Evolutionary conservation across 23 tunicate genomes (phyloP), one percentile per base, ranked within the genome.

Genomic region (Trididemnum miniatum): DNA sequence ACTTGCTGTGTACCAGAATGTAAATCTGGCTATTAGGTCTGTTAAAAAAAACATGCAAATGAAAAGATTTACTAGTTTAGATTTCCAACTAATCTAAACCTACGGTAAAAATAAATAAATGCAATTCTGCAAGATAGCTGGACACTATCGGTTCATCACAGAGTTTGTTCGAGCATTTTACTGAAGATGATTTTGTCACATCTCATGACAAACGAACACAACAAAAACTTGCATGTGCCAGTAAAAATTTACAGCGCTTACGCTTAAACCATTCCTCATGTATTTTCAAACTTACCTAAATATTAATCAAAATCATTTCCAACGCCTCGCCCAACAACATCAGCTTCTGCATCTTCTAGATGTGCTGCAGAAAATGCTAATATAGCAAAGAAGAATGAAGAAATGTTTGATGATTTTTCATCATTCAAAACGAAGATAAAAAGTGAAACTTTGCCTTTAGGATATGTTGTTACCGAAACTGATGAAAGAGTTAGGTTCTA

Each of bases 151-250:
- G 30, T 5, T 62, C 4, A 23, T 22, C 69, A 62, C 69, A 15
- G 69, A 62, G 69, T 62, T 23, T 62, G 69, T 22, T 23, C 30
- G 22, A 62, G 69, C 69, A 62, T 62, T 62, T 62, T 62, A 23
- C 27, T 62, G 20, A 15, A 26, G 69, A 62, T 22, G 69, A 62
- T 26, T 26, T 62, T 62, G 15, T 44, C 15, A 44, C 54, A 15
- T 44, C 54, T 15, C 9, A 44, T 15, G 15, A 44, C 54, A 44
- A 44, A 15, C 54, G 54, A 9, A 44, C 54, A 9, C 9, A 15
- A 7, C 69, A 22, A 62, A 4, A 9, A 22, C 29, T 62, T 62
- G 30, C 69, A 9, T 15, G 69, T 62, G 69, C 15, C 30, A 4
- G 5, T 15, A 22, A 26, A 62, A 62, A 5, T 4, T 22, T 62